A percentile compares a stretch with the other conserved stretches of the same genome.
phyloP scores from a whole-genome alignment of 1,140 invertebrate species.

The Orchesella cincta region DNA sequence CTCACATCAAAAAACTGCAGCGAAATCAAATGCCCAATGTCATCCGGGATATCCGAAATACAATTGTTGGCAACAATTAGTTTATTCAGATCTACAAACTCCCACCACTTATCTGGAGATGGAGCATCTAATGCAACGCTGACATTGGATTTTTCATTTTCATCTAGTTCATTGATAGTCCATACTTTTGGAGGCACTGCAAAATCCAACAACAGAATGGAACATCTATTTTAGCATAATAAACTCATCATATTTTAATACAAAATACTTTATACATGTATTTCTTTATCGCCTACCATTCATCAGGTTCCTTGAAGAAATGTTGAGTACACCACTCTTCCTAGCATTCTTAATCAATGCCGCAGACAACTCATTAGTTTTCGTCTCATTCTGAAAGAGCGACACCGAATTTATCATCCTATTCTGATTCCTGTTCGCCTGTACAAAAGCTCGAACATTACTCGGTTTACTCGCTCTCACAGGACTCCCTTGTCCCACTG shows the following conservation, averaged over 20 bases:
- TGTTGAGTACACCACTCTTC: conserved; percentile 48
- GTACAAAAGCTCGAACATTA: conserved; percentile 39
- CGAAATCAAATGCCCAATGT: conserved; percentile 57
- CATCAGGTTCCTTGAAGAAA: conserved; percentile 41
- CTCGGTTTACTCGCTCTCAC: not conserved
- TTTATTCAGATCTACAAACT: conserved; percentile 60
- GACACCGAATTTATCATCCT: conserved; percentile 34
- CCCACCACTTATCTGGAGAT: conserved; percentile 62
- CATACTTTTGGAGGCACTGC: conserved; percentile 61
- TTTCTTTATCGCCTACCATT: conserved; percentile 35
- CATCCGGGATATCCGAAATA: conserved; percentile 56
- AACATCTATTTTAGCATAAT: not conserved
- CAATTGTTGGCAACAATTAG: conserved; percentile 61
- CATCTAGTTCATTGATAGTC: conserved; percentile 59
- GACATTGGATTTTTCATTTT: conserved; percentile 57
- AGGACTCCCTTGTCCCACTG: too few relatives aligned
- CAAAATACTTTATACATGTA: not conserved
- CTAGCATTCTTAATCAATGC: conserved; percentile 41
- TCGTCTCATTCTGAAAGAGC: conserved; percentile 39
- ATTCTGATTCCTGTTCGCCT: conserved; percentile 31
- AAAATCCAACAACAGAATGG: not conserved
- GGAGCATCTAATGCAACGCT: conserved; percentile 58
- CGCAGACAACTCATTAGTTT: conserved; percentile 33
- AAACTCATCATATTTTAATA: not conserved
- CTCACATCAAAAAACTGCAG: conserved; percentile 61